Conservation (phyloP, 1,140 invertebrate genomes). For the Atta cephalotes region DNA sequence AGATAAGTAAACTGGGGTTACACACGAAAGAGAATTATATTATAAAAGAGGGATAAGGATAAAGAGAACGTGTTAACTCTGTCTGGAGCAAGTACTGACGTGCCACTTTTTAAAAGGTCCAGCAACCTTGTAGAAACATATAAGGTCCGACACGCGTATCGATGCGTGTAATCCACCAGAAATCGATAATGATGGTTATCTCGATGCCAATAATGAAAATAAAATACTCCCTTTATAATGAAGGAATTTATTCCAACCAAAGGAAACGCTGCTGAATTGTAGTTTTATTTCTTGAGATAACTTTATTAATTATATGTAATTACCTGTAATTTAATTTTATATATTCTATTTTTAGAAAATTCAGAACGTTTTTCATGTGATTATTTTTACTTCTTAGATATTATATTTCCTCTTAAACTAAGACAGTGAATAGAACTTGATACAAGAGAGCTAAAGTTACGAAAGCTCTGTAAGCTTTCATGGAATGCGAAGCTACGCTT, state of each 20-base stretch:
- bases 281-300: constrained; percentile 23
- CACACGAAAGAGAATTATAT: constrained; percentile 39
- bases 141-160: constrained; percentile 49
- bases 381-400: constrained; percentile 12
- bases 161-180: constrained; percentile 45
- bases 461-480: constrained; percentile 35
- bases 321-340: constrained; percentile 1
- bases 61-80: constrained; percentile 35
- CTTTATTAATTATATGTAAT: background rate
- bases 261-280: background rate
- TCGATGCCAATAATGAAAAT: constrained; percentile 42
- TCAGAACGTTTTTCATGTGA: background rate
- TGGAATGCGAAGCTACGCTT: constrained; percentile 66
- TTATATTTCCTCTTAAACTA: background rate
- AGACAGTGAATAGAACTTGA: background rate
- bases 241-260: constrained; percentile 31
- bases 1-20: constrained; percentile 34
- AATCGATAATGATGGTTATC: constrained; percentile 58
- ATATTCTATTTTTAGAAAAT: background rate
- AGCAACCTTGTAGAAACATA: constrained; percentile 55
- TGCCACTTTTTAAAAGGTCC: constrained; percentile 55
- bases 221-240: constrained; percentile 1
- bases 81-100: constrained; percentile 24
- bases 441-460: background rate
- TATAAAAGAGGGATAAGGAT: constrained; percentile 37